These are phyloP conservation scores for Oncorhynchus nerka DNA, from an alignment of 2,113 vertebrate species.

Conservation along the genomic window DNA sequence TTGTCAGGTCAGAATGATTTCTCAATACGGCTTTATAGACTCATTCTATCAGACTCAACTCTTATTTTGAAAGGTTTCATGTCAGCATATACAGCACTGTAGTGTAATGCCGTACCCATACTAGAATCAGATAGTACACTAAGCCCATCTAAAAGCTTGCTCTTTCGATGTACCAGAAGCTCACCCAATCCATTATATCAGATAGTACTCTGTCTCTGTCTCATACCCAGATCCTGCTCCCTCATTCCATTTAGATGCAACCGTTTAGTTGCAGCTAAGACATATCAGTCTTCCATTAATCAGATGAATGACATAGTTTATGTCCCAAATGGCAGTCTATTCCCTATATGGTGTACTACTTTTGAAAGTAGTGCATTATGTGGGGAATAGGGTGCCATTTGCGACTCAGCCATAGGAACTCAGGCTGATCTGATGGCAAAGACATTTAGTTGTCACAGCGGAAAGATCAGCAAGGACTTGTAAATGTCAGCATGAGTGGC, in stretches of 20 bases:
- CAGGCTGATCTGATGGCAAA: neutral
- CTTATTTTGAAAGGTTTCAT: neutral
- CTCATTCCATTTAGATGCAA: neutral
- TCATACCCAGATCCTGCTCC: neutral
- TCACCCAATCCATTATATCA: neutral
- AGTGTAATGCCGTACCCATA: no score
- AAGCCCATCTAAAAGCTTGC: no score
- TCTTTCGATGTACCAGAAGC: no score
- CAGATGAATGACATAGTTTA: no score
- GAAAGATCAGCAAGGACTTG: neutral
- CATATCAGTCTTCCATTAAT: neutral
- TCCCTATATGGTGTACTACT: neutral
- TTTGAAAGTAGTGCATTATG: neutral
- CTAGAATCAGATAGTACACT: no score
- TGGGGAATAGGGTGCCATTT: no score
- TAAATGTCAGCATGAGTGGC: no score
- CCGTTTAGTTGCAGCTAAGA: neutral
- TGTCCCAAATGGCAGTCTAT: neutral
- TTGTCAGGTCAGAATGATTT: constrained; percentile 3
- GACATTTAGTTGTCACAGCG: neutral
- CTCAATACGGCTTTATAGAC: constrained; percentile 12
- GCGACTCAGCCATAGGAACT: no score
- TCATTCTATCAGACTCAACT: constrained; percentile 18
- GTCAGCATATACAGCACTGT: neutral
- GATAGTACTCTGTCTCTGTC: no score